These are phyloP conservation scores for Melanostigma gelatinosum DNA, from an alignment of 2,113 vertebrate species.

Conservation along the genomic window DNA sequence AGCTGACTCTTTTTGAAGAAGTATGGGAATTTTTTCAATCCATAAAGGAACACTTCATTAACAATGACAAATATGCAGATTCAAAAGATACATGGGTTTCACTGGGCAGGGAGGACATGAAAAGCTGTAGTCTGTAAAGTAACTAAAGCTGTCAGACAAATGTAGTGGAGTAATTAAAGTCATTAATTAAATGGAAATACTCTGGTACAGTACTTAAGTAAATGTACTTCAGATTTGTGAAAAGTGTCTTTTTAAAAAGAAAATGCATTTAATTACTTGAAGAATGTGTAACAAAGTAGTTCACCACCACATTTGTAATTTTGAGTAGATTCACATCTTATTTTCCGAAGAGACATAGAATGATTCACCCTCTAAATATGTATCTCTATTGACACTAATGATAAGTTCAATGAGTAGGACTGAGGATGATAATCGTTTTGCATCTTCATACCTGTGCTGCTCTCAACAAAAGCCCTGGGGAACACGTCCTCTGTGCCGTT, in stretches of 20 bases:
- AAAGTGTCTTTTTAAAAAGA: background rate
- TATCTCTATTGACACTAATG: background rate
- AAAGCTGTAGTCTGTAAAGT: no score
- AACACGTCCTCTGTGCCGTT: constrained; percentile 89
- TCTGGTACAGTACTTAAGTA: background rate
- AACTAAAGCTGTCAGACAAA: background rate
- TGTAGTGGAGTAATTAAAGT: background rate
- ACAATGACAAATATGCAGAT: no score
- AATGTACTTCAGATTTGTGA: background rate
- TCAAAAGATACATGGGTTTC: no score
- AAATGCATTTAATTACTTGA: background rate
- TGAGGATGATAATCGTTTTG: background rate
- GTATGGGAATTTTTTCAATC: no score
- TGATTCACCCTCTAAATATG: background rate
- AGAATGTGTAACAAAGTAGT: background rate
- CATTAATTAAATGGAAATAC: background rate
- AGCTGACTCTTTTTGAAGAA: no score
- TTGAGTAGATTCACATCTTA: background rate
- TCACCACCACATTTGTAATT: background rate
- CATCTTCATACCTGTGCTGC: constrained; percentile 81
- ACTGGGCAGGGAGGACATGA: no score
- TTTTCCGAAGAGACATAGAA: background rate
- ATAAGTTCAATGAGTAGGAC: background rate
- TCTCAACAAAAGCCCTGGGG: constrained; percentile 86
- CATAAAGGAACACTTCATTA: no score